Conservation (phyloP, 2,888 invertebrate species). For the Apotomis turbidana region DNA sequence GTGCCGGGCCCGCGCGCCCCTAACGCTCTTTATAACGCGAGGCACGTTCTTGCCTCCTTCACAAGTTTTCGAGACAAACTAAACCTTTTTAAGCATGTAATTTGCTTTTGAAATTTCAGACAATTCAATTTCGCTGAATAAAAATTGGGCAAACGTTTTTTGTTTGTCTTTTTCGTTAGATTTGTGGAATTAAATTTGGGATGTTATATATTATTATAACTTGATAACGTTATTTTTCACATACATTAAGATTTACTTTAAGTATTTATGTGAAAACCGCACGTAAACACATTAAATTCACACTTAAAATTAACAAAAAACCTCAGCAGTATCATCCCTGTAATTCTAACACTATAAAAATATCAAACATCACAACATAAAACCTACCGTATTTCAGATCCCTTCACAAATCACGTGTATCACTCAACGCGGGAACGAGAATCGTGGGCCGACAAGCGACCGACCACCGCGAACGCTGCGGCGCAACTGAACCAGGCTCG, state of each 20-base stretch:
- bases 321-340: too few species aligned
- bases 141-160: not conserved
- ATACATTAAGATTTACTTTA: too few species aligned
- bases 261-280: too few species aligned
- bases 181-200: not conserved
- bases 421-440: slow-evolving; percentile 4
- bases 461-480: slow-evolving; percentile 21
- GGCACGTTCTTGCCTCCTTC: slow-evolving; percentile 35
- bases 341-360: slow-evolving; percentile 2
- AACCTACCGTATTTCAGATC: slow-evolving; percentile 29
- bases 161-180: not conserved
- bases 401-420: slow-evolving; percentile 32
- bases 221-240: too few species aligned
- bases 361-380: not conserved
- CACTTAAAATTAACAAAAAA: too few species aligned
- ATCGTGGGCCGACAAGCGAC: slow-evolving; percentile 2
- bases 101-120: slow-evolving; percentile 13
- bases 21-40: slow-evolving; percentile 10
- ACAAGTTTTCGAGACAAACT: slow-evolving; percentile 29
- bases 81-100: slow-evolving; percentile 34
- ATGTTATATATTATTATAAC: not conserved
- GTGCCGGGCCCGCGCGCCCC: slow-evolving; percentile 4
- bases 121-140: slow-evolving; percentile 4
- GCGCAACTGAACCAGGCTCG: slow-evolving; percentile 23
- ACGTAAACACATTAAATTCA: too few species aligned